Evolutionary conservation across 2,113 vertebrate genomes (phyloP), one percentile per base, ranked within the genome.

Genomic region (Neofelis nebulosa): DNA sequence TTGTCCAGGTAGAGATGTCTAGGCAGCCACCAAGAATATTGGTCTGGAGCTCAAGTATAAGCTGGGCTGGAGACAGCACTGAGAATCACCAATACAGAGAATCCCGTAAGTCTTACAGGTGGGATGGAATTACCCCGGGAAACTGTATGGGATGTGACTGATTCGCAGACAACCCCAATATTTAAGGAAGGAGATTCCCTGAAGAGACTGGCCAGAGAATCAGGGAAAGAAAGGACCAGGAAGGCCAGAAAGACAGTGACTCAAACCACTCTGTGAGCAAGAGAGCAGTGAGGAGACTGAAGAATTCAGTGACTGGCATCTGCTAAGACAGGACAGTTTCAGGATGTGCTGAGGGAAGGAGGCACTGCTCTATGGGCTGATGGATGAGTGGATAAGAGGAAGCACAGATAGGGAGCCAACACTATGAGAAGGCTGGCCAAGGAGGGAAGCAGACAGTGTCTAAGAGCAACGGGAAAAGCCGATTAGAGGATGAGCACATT

Each of bases 141-240:
- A 87, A 74, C 50, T 16, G 31, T 65, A 33, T 81, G 11, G 2
- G 38, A 63, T 50, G 50, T 31, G 33, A 16, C 85, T 69, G 29
- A 91, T 65, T 29, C 19, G 11, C 18, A 96, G 41, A 48, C 25
- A 92, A 82, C 10, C n/a, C 27, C 57, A 89, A 61, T 27, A 23
- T 74, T 85, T 94, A 78, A 95, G 71, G 55, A 88, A 87, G 21
- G 73, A 21, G 25, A 79, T 29, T 94, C n/a, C 66, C 50, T 76
- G 55, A 89, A 79, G 85, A 73, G 61, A 57, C 38, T 78, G 25
- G n/a, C n/a, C 31, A 94, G 52, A 91, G 38, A 95, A 96, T 41
- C 25, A 85, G 48, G n/a, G 16, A 57, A 76, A 92, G 57, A 36
- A 85, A n/a, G 52, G 48, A 63, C 36, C 36, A 50, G 45, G 66